A percentile compares a stretch with the other conserved stretches of the same genome.
Evolutionary conservation across 2,113 vertebrate species (phyloP).

Genomic region (Scatophagus argus): DNA sequence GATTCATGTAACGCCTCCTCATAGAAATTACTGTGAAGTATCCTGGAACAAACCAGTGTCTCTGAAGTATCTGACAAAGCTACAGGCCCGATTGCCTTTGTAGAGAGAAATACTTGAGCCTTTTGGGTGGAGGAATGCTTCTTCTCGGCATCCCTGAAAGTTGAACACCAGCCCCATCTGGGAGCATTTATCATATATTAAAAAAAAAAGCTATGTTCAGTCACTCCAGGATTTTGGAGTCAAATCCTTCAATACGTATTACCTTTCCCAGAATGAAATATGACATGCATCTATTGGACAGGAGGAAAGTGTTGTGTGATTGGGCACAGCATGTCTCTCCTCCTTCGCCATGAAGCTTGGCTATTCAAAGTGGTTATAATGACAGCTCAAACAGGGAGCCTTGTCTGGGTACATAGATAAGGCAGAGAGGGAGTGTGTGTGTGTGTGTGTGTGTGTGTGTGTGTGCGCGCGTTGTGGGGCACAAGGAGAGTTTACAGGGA

Average conservation of each 20-base stretch:
- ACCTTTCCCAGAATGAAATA: constrained; percentile 67
- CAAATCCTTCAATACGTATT: constrained; percentile 70
- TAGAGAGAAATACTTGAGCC: constrained; percentile 36
- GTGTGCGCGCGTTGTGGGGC: constrained; percentile 20
- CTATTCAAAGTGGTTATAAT: constrained; percentile 78
- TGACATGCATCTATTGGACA: constrained; percentile 71
- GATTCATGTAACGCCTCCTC: background rate
- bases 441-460: constrained; percentile 14
- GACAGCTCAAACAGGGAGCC: constrained; percentile 76
- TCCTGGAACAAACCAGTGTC: background rate
- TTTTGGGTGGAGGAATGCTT: constrained; percentile 36
- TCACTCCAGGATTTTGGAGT: constrained; percentile 62
- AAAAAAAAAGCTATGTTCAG: constrained; percentile 61
- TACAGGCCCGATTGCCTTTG: constrained; percentile 5
- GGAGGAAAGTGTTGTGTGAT: constrained; percentile 75
- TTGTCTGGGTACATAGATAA: constrained; percentile 81
- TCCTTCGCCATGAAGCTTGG: constrained; percentile 55
- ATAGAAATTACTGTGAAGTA: background rate
- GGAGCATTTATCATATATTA: constrained; percentile 60
- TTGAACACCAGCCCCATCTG: constrained; percentile 48
- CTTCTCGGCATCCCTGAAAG: constrained; percentile 30
- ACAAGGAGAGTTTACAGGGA: constrained; percentile 53
- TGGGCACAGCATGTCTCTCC: constrained; percentile 75
- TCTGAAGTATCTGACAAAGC: constrained; percentile 14
- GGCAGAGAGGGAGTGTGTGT: constrained; percentile 37